Conservation (phyloP, 2,797 vertebrate species). For the Choloepus didactylus region DNA sequence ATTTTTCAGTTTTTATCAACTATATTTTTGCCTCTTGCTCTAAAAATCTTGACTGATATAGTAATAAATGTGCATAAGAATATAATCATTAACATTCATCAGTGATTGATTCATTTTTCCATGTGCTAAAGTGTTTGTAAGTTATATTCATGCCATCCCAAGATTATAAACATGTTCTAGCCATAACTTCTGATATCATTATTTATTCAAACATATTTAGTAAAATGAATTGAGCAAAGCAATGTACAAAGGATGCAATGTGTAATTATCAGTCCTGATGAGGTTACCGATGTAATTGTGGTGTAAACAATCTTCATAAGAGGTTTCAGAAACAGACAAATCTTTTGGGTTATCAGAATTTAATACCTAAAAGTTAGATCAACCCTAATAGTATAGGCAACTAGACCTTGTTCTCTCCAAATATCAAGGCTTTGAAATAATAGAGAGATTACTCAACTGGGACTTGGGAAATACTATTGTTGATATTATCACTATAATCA, state of each 20-base stretch:
- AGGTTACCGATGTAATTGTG: not conserved
- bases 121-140: not conserved
- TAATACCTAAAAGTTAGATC: not conserved
- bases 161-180: not conserved
- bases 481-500: not conserved
- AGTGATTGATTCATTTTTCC: not conserved
- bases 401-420: not conserved
- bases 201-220: not conserved
- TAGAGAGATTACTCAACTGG: not conserved
- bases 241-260: not conserved
- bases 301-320: not conserved
- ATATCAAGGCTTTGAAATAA: not conserved
- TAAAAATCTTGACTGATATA: not conserved
- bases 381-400: not conserved
- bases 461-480: not conserved
- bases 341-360: not conserved
- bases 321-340: conserved; percentile 23
- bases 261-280: not conserved
- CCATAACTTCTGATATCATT: not conserved
- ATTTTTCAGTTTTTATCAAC: not conserved
- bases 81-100: not conserved
- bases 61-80: not conserved
- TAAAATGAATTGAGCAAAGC: not conserved
- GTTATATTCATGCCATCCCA: not conserved
- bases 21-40: not conserved